Base-by-base conservation (phyloP, 1,140 invertebrate genomes). In the Sycobia sp. region DNA sequence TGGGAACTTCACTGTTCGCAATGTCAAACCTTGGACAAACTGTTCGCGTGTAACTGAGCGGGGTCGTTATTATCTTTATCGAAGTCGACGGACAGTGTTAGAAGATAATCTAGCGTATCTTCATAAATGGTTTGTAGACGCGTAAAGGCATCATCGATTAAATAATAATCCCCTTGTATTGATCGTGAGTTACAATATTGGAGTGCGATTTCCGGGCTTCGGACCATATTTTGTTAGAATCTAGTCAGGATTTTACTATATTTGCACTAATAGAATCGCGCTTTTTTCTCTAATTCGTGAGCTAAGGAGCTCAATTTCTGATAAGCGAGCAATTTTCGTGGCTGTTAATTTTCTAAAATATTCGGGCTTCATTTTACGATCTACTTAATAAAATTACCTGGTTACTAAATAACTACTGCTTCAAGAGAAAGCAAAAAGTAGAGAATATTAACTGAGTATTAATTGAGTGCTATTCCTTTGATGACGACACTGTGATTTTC, bases 1-100 rank as follows among this genome's bases (percentile, higher is more conserved):
- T 20, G 25, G 18, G 47, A 65, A 44, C 27, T 56, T 34, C 43
- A 10, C 57, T 43, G 60, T 10, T 49, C 41, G 36, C n/a, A 14
- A 3, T 39, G 9, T 3, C 9, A 39, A 39, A 10, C n/a, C 13
- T 7, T n/a, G n/a, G n/a, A n/a, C n/a, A n/a, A n/a, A 14, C 36
- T 39, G n/a, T 3, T 5, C 9, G 36, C 3, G 3, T 9, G 3
- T 14, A 4, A 9, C 3, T 39, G 10, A 3, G 36, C 36, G 36
- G 36, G 10, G 4, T 14, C 10, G 36, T 39, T 14, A 14, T 14
- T 9, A 9, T 14, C n/a, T 39, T 7, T 14, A 3, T 39, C 36
- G 5, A 14, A 39, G 5, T 14, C 36, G 36, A 14, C n/a, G 10
- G 4, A 10, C 36, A 39, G 3, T 4, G 3, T 39, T 39, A 39